Evolutionary conservation across 2,888 invertebrate species (phyloP).

Genomic region (Tetragonisca angustula): DNA sequence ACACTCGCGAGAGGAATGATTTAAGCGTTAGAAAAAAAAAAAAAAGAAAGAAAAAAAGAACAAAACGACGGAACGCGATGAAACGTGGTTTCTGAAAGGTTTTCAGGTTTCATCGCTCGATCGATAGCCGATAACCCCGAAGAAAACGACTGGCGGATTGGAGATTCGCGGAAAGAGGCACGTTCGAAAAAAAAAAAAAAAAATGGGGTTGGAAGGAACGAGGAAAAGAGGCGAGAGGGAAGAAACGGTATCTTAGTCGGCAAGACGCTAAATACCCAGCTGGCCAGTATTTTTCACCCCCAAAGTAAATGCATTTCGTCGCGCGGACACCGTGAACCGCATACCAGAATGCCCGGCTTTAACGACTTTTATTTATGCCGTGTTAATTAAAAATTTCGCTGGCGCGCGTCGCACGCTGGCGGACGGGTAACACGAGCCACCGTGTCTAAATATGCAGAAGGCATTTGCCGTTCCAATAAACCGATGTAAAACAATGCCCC

Average conservation of each 20-base stretch:
- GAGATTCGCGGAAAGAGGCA: not conserved
- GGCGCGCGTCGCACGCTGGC: conserved; percentile 1
- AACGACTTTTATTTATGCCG: conserved; percentile 50
- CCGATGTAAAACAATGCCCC: not conserved
- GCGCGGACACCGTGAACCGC: conserved; percentile 19
- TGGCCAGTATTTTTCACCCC: not conserved
- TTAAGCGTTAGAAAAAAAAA: no score
- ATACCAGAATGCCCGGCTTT: conserved; percentile 2
- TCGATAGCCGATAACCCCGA: not conserved
- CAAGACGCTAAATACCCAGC: conserved; percentile 11
- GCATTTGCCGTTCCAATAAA: conserved; percentile 14
- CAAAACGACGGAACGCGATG: not conserved
- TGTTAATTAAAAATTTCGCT: conserved; percentile 58
- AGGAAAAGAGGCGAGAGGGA: not conserved
- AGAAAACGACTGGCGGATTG: not conserved
- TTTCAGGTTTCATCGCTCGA: no score
- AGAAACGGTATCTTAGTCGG: not conserved
- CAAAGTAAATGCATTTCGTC: not conserved
- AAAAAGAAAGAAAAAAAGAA: no score
- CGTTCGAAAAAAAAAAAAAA: no score
- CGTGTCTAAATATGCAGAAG: conserved; percentile 24
- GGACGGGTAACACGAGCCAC: not conserved
- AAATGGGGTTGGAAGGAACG: no score
- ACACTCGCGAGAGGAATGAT: no score
- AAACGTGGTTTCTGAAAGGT: not conserved